These are phyloP conservation scores for Mormyrops attenuatus DNA, from an alignment of 2,797 vertebrate genomes.

Conservation along the genomic window DNA sequence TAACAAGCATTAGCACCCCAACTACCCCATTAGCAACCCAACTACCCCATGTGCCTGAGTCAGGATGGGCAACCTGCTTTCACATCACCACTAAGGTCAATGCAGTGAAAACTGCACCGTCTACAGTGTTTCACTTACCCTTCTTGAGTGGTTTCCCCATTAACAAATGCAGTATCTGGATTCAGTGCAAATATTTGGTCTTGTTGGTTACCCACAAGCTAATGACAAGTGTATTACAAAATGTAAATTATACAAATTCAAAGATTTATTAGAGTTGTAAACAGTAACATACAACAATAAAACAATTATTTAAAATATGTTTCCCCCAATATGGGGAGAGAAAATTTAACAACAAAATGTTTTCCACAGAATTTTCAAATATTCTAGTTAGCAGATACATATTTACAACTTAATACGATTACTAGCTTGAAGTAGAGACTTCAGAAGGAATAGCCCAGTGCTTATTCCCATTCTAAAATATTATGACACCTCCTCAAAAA, in stretches of 20 bases:
- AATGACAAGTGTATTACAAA: background rate
- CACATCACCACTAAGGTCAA: background rate
- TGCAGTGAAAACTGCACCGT: background rate
- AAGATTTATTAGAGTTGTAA: conserved; percentile 22
- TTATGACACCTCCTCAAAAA: background rate
- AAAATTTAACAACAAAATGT: conserved; percentile 16
- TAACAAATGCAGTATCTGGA: background rate
- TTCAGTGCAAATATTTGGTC: background rate
- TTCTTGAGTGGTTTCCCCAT: background rate
- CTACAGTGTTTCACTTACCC: background rate
- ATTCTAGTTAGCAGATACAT: conserved; percentile 16
- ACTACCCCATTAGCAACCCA: background rate
- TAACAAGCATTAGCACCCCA: background rate
- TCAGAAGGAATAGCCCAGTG: conserved; percentile 11
- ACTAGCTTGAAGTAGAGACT: background rate
- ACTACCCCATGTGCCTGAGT: background rate
- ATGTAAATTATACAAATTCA: conserved; percentile 8
- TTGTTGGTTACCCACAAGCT: background rate
- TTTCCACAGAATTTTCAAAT: conserved; percentile 20
- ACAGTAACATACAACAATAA: conserved; percentile 19
- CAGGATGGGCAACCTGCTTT: background rate
- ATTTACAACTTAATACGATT: conserved; percentile 20
- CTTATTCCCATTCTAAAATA: background rate
- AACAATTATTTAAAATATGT: conserved; percentile 17
- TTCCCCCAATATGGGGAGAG: conserved; percentile 29